These are phyloP conservation scores for Lasiurus borealis DNA, from an alignment of 2,113 vertebrate genomes.

Conservation along the genomic window DNA sequence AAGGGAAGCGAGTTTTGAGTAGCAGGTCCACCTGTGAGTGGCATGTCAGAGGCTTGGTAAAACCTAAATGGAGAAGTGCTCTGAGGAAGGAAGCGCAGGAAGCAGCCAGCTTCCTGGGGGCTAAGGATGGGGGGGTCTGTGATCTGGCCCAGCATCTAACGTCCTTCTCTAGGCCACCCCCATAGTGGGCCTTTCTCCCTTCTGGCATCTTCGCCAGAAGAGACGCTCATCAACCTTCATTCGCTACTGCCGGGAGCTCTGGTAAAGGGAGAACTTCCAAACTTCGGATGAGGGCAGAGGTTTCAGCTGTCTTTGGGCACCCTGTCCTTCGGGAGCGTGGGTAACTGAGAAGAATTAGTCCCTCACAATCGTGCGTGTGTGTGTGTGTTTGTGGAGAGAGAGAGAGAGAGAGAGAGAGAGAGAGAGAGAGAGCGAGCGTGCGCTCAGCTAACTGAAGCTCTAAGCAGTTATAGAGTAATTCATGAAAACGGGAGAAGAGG, in stretches of 20 bases:
- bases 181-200: not conserved
- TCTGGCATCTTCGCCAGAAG: not conserved
- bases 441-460: not conserved
- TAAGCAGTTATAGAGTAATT: not conserved
- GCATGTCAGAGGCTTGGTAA: not conserved
- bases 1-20: slow-evolving; percentile 53
- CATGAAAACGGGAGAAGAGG: not conserved
- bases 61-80: slow-evolving; percentile 14
- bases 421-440: too few species aligned
- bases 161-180: not conserved
- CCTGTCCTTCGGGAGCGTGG: not conserved
- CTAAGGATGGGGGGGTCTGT: not conserved
- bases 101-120: not conserved
- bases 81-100: not conserved
- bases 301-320: not conserved
- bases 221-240: too few species aligned
- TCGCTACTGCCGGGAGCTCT: not conserved
- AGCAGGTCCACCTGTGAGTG: not conserved
- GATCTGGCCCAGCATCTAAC: not conserved
- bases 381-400: not conserved
- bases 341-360: not conserved
- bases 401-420: not conserved
- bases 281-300: not conserved
- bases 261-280: not conserved
- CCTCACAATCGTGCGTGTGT: not conserved